These are phyloP conservation scores for Drosophila peninsularis DNA, from an alignment of 2,888 invertebrate genomes.

Conservation along the genomic window DNA sequence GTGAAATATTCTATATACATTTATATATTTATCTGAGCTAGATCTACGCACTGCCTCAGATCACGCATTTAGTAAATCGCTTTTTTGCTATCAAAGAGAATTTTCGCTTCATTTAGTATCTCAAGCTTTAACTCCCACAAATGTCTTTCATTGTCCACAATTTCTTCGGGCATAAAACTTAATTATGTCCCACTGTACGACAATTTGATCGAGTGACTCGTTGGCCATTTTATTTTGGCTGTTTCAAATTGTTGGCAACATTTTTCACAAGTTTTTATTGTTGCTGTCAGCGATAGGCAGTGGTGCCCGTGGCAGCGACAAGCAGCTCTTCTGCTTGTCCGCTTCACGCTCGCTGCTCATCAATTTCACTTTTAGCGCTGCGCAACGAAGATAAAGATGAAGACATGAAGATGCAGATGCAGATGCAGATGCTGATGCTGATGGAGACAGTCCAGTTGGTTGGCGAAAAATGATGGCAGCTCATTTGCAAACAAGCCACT, in stretches of 20 bases:
- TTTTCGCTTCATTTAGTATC: neutral
- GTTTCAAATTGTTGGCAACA: constrained; percentile 64
- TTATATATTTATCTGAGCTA: too few relatives aligned
- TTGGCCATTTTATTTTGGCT: constrained; percentile 70
- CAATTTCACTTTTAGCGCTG: constrained; percentile 53
- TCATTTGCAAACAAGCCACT: constrained; percentile 76
- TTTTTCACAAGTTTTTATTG: constrained; percentile 73
- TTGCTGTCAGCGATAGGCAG: constrained; percentile 71
- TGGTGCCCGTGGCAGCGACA: constrained; percentile 15
- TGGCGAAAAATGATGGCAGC: constrained; percentile 69
- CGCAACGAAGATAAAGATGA: constrained; percentile 18
- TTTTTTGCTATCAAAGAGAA: too few relatives aligned
- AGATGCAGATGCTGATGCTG: constrained; percentile 7
- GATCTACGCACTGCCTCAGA: too few relatives aligned
- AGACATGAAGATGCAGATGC: constrained; percentile 6
- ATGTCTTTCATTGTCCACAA: neutral
- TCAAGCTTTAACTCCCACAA: neutral
- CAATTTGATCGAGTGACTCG: constrained; percentile 74
- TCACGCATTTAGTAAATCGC: too few relatives aligned
- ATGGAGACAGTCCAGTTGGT: constrained; percentile 39
- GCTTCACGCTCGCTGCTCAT: constrained; percentile 57
- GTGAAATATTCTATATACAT: too few relatives aligned
- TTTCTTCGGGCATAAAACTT: neutral
- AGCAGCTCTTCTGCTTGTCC: constrained; percentile 53
- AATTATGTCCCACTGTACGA: constrained; percentile 10